Conservation (phyloP, 1,140 invertebrate species). For the Cydia amplana region DNA sequence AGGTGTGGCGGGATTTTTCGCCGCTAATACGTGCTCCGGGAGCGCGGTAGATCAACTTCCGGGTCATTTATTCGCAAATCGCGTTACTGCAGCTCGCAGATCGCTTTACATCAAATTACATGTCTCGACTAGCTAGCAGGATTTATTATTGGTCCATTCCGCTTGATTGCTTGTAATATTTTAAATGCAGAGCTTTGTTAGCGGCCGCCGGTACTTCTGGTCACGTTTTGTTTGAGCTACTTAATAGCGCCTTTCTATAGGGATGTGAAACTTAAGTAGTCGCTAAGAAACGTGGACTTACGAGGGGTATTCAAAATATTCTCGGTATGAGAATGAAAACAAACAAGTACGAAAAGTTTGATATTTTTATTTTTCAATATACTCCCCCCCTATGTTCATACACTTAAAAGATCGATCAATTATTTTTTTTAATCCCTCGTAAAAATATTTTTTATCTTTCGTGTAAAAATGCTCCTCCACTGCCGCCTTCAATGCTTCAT, state of each 20-base stretch:
- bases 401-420: too few species aligned
- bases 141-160: conserved; percentile 29
- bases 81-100: conserved; percentile 75
- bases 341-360: too few species aligned
- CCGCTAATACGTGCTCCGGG: conserved; percentile 48
- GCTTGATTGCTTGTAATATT: conserved; percentile 18
- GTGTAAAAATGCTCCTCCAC: too few species aligned
- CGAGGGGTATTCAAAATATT: too few species aligned
- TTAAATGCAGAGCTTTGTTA: conserved; percentile 16
- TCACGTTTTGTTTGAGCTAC: conserved; percentile 4
- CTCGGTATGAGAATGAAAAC: too few species aligned
- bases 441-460: too few species aligned
- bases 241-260: not conserved
- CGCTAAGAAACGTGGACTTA: not conserved
- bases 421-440: too few species aligned
- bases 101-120: conserved; percentile 75
- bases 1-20: conserved; percentile 52
- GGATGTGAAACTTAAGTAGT: not conserved
- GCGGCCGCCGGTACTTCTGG: conserved; percentile 4
- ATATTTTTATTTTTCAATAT: too few species aligned
- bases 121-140: conserved; percentile 54
- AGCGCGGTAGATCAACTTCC: conserved; percentile 73
- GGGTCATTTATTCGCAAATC: conserved; percentile 75
- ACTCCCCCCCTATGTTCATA: too few species aligned
- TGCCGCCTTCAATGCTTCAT: too few species aligned